Evolutionary conservation across 1,140 invertebrate genomes (phyloP), one percentile per base, ranked within the genome.

Genomic region (Bombus picipes): DNA sequence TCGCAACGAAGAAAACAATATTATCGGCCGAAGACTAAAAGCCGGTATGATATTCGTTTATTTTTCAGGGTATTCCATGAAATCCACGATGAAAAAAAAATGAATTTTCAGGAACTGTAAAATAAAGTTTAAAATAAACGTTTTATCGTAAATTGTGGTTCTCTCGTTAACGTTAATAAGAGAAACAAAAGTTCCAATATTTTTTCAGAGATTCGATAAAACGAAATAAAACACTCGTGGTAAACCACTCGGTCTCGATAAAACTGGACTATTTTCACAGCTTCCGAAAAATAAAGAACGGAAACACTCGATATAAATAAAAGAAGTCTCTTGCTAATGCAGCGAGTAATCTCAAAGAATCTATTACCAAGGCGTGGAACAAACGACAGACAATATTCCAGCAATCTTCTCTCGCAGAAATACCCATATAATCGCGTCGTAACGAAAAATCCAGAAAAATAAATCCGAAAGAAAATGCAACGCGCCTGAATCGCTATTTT

Each of bases 401-500:
- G 12, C 28, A 1, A n/a, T n/a, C 15, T 22, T 18, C 5, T 34
- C n/a, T 22, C 3, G 32, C 6, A 18, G 8, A 66, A 34, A 66
- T 22, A 34, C 3, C 32, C 65, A 2, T 13, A n/a, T 28, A 65
- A 65, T 65, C 62, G n/a, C 3, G 1, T 10, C 0, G 57, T 59
- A 10, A 10, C 8, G 28, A 28, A 65, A 65, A 65, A 15, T 62
- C 59, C 1, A 32, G 6, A 32, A 32, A 65, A 65, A 62, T 18
- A n/a, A 32, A 57, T 28, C 15, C 6, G 62, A 68, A 65, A 73
- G 71, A 53, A 32, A 73, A 75, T 28, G 25, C 32, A 12, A 25
- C 65, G 22, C 39, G 37, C 53, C 70, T 79, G n/a, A 78, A 88
- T 79, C 57, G 43, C 32, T 68, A 6, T 22, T 85, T 85, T 78